These are phyloP conservation scores for Pristionchus mayeri DNA, from an alignment of 2,888 invertebrate genomes.

Conservation along the genomic window DNA sequence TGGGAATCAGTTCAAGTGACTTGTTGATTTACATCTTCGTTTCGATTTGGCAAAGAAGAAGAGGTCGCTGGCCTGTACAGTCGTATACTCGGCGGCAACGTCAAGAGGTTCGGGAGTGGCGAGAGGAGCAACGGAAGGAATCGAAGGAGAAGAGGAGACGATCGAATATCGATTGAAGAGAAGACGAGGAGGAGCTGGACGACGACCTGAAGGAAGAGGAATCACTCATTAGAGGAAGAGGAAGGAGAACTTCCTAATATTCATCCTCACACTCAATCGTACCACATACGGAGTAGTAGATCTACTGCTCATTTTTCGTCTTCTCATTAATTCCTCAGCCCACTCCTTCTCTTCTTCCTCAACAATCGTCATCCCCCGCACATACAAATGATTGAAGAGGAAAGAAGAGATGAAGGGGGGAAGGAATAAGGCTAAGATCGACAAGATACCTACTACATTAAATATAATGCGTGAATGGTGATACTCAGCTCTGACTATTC, in stretches of 20 bases:
- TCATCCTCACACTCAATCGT: not conserved
- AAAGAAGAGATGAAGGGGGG: not conserved
- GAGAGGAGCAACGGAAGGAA: slow-evolving; percentile 27
- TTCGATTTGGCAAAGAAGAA: too few species aligned
- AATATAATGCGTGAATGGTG: not conserved
- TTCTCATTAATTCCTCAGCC: not conserved
- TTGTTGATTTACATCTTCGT: too few species aligned
- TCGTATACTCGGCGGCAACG: slow-evolving; percentile 26
- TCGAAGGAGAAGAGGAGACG: not conserved
- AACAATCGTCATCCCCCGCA: not conserved
- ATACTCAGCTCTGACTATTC: not conserved
- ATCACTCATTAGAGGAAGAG: not conserved
- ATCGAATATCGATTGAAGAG: slow-evolving; percentile 31
- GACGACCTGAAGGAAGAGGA: not conserved
- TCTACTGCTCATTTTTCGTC: not conserved
- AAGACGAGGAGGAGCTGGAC: slow-evolving; percentile 36
- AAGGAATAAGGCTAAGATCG: not conserved
- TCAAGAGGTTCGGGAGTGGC: slow-evolving; percentile 45
- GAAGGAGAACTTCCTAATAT: not conserved
- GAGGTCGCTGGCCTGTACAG: slow-evolving; percentile 30
- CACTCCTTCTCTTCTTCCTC: not conserved
- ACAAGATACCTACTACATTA: not conserved
- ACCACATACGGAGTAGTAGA: not conserved
- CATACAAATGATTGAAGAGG: not conserved
- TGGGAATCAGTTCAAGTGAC: too few species aligned